phyloP scores from a whole-genome alignment of 2,888 invertebrate genomes.

The Shargacucullia verbasci region DNA sequence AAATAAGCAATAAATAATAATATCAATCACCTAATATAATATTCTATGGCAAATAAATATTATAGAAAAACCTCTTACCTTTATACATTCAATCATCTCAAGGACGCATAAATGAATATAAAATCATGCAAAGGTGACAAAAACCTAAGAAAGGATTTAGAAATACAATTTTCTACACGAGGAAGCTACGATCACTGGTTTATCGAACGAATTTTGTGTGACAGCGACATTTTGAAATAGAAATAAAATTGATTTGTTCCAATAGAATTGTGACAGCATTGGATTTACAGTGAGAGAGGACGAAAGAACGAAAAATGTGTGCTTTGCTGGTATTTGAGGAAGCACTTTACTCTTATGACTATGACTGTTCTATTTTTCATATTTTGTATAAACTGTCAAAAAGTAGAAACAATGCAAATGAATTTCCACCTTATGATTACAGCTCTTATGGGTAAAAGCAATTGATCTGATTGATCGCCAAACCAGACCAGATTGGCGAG shows the following conservation, averaged over 20 bases:
- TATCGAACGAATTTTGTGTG: conserved; percentile 68
- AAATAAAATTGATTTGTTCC: conserved; percentile 67
- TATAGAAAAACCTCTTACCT: conserved; percentile 4
- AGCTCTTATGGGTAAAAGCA: too few relatives aligned
- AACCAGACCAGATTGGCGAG: too few relatives aligned
- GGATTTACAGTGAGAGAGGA: conserved; percentile 39
- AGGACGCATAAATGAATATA: conserved; percentile 52
- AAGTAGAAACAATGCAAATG: too few relatives aligned
- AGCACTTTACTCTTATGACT: conserved; percentile 17
- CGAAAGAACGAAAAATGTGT: conserved; percentile 29
- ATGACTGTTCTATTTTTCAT: too few relatives aligned
- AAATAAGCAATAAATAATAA: too few relatives aligned
- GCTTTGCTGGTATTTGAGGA: conserved; percentile 26
- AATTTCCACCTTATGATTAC: too few relatives aligned
- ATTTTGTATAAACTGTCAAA: too few relatives aligned
- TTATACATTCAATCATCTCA: conserved; percentile 37
- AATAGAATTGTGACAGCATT: conserved; percentile 50
- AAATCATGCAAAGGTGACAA: conserved; percentile 45
- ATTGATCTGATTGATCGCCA: too few relatives aligned
- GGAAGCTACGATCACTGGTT: conserved; percentile 69
- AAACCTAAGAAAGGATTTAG: conserved; percentile 63
- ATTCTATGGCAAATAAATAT: conserved; percentile 5
- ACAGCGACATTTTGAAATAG: conserved; percentile 74
- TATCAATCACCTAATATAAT: background rate
- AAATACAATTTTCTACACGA: conserved; percentile 80